phyloP scores from a whole-genome alignment of 2,888 invertebrate genomes.

The Dichetophora obliterata region DNA sequence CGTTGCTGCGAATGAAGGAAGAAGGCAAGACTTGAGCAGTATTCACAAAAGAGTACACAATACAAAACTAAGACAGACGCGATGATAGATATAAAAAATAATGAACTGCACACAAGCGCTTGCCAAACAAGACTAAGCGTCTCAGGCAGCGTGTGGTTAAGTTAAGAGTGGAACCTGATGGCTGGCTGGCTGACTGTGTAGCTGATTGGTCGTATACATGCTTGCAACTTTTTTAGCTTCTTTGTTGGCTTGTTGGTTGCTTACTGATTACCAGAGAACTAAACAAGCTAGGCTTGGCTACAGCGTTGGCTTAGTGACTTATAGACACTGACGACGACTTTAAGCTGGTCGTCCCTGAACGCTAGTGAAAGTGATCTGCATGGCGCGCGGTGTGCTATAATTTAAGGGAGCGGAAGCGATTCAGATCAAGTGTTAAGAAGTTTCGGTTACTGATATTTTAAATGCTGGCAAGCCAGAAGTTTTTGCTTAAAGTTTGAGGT shows the following conservation, averaged over 20 bases:
- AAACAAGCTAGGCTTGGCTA: constrained; percentile 8
- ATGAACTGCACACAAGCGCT: constrained; percentile 57
- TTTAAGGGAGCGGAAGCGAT: not conserved
- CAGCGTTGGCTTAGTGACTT: constrained; percentile 12
- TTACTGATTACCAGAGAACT: not conserved
- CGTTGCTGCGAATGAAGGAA: constrained; percentile 42
- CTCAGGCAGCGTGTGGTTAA: constrained; percentile 24
- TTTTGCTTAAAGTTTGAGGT: too few species aligned
- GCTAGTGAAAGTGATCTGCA: constrained; percentile 44
- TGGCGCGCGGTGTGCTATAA: not conserved
- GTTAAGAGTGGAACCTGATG: constrained; percentile 33
- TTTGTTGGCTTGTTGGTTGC: not conserved
- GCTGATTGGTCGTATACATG: not conserved
- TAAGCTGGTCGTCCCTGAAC: constrained; percentile 43
- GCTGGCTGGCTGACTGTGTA: not conserved
- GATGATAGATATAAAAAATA: constrained; percentile 20
- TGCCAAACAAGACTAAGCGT: constrained; percentile 57
- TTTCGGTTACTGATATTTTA: too few species aligned
- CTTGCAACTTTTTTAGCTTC: constrained; percentile 9
- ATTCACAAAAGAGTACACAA: constrained; percentile 13
- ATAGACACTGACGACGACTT: not conserved
- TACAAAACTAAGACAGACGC: not conserved
- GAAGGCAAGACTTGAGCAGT: constrained; percentile 32
- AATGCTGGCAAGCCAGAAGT: too few species aligned
- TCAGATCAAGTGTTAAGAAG: too few species aligned